A percentile compares a stretch with the other conserved stretches of the same genome.
phyloP scores from a whole-genome alignment of 2,113 vertebrate species.

The Indicator indicator region DNA sequence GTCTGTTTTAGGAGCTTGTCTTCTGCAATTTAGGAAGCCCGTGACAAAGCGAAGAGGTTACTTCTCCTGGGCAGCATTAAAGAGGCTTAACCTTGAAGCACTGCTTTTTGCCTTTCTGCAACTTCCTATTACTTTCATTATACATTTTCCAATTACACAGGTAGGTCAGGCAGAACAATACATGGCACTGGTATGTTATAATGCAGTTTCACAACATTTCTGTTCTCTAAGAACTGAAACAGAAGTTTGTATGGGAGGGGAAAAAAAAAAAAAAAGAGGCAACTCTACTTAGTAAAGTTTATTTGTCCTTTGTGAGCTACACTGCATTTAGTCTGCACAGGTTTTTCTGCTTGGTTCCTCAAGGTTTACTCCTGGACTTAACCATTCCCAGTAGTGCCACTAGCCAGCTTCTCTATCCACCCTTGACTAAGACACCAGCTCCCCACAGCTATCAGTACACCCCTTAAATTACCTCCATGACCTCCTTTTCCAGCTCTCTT shows the following conservation, averaged over 20 bases:
- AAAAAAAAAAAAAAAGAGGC: not conserved
- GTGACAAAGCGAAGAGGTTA: not conserved
- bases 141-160: not conserved
- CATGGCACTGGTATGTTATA: not conserved
- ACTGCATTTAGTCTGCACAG: not conserved
- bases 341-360: not conserved
- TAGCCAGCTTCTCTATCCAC: not conserved
- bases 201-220: not conserved
- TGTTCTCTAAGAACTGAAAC: not conserved
- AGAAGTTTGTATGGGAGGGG: not conserved
- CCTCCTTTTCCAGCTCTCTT: not conserved
- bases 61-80: not conserved
- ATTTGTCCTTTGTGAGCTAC: not conserved
- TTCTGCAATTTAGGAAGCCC: not conserved
- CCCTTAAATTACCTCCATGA: not conserved
- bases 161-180: not conserved
- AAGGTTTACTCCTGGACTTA: not conserved
- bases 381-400: not conserved
- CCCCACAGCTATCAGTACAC: not conserved
- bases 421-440: not conserved
- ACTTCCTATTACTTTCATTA: not conserved
- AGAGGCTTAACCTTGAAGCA: not conserved
- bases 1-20: not conserved
- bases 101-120: not conserved
- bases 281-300: not conserved